These are phyloP conservation scores for Andrena camellia DNA, from an alignment of 2,888 invertebrate genomes.

Conservation along the genomic window DNA sequence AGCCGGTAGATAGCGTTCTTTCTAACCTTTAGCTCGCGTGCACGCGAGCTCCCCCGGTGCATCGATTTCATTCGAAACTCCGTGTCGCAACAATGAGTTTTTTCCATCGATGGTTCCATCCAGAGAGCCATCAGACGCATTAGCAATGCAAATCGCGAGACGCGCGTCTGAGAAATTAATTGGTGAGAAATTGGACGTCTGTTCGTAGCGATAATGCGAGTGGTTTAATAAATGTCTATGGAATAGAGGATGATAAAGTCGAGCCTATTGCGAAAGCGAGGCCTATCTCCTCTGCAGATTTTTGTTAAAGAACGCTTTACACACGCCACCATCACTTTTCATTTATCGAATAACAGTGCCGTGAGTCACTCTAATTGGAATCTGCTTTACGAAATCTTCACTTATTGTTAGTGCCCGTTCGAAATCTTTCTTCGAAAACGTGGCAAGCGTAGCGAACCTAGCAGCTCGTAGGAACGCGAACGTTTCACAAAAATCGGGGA, in stretches of 20 bases:
- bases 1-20: conserved; percentile 7
- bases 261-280: conserved; percentile 35
- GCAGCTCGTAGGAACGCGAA: too few species aligned
- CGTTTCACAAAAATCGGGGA: too few species aligned
- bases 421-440: not conserved
- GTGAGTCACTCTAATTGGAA: conserved; percentile 16
- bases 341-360: conserved; percentile 15
- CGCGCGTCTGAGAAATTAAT: conserved; percentile 47
- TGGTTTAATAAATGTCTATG: conserved; percentile 26
- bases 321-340: not conserved
- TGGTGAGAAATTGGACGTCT: conserved; percentile 46
- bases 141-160: conserved; percentile 58
- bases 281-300: conserved; percentile 1
- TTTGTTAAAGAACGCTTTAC: not conserved
- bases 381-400: not conserved
- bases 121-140: conserved; percentile 26
- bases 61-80: conserved; percentile 8
- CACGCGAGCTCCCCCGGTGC: conserved; percentile 8
- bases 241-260: not conserved
- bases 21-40: conserved; percentile 3
- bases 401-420: not conserved
- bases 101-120: conserved; percentile 8
- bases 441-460: too few species aligned
- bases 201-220: conserved; percentile 13
- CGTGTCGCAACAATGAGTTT: conserved; percentile 33